Evolutionary conservation across 1,140 invertebrate genomes (phyloP), one percentile per base, ranked within the genome.

Genomic region (Intoshia linei): DNA sequence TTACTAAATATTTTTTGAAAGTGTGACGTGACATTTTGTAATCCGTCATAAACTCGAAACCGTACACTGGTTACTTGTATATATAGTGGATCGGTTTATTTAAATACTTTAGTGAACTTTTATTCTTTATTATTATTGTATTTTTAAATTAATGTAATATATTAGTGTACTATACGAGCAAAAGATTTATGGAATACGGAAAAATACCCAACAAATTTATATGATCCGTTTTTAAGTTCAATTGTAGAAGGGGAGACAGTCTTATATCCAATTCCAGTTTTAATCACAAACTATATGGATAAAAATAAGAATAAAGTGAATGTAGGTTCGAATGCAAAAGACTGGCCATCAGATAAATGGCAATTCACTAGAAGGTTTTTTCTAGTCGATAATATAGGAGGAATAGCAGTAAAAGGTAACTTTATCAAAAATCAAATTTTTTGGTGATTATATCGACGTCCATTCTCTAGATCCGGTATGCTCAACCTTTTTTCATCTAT

Each of bases 321-420:
- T 44, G 43, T 34, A 40, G 30, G 24, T 24, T 36, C 30, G 36
- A 21, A 15, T 11, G 7, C 7, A 4, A 3, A n/a, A n/a, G 4
- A 14, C 15, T 7, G 15, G 6, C 4, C 25, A 14, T 4, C 19
- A 30, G 36, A 37, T 17, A 10, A 31, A 22, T 37, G 36, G 4
- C 61, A 66, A 40, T 45, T 73, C 14, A 63, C 67, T 0, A 56
- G 65, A 37, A 62, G 70, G 39, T 71, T 72, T 48, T 71, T 73
- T 46, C 42, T 71, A 2, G 56, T 71, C 22, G 67, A 72, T 42
- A 57, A 55, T 43, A 42, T 62, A 10, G 63, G 56, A 43, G 61
- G 63, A 34, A 52, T 51, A n/a, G 23, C 18, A 18, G 24, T n/a
- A 13, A 22, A 14, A 13, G 13, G 18, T 19, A 20, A 18, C 18